These are phyloP conservation scores for Calephelis nemesis DNA, from an alignment of 1,140 invertebrate genomes.

Conservation along the genomic window DNA sequence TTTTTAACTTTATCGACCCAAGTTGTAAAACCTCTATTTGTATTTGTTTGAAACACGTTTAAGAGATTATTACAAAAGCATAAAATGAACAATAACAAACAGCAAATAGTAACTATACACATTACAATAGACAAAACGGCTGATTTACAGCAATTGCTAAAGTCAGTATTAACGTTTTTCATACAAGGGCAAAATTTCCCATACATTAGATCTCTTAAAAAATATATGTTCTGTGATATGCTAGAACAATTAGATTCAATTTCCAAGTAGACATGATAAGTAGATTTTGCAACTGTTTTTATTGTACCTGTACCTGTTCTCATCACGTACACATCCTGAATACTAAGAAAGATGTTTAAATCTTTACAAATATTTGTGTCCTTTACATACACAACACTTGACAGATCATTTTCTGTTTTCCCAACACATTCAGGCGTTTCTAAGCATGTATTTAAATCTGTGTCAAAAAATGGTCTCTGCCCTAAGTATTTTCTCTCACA, in stretches of 20 bases:
- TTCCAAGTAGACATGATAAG: slow-evolving; percentile 34
- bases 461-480: slow-evolving; percentile 41
- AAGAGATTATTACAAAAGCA: slow-evolving; percentile 39
- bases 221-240: slow-evolving; percentile 59
- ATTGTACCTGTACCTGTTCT: slow-evolving; percentile 42
- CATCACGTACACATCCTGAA: slow-evolving; percentile 53
- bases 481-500: slow-evolving; percentile 58
- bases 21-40: slow-evolving; percentile 31
- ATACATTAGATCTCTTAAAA: slow-evolving; percentile 52
- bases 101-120: slow-evolving; percentile 40
- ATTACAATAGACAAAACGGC: slow-evolving; percentile 43
- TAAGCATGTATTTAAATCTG: slow-evolving; percentile 39
- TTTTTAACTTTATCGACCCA: slow-evolving; percentile 11
- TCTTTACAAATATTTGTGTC: slow-evolving; percentile 56
- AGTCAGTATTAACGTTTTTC: slow-evolving; percentile 34
- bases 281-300: slow-evolving; percentile 25
- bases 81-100: slow-evolving; percentile 38
- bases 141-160: slow-evolving; percentile 36
- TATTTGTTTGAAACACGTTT: slow-evolving; percentile 37
- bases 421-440: slow-evolving; percentile 37
- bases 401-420: slow-evolving; percentile 41
- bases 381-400: slow-evolving; percentile 46
- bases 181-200: slow-evolving; percentile 47
- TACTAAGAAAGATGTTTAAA: slow-evolving; percentile 43
- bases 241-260: slow-evolving; percentile 56